phyloP scores from a whole-genome alignment of 2,113 vertebrate genomes.

The Catharus minimus region DNA sequence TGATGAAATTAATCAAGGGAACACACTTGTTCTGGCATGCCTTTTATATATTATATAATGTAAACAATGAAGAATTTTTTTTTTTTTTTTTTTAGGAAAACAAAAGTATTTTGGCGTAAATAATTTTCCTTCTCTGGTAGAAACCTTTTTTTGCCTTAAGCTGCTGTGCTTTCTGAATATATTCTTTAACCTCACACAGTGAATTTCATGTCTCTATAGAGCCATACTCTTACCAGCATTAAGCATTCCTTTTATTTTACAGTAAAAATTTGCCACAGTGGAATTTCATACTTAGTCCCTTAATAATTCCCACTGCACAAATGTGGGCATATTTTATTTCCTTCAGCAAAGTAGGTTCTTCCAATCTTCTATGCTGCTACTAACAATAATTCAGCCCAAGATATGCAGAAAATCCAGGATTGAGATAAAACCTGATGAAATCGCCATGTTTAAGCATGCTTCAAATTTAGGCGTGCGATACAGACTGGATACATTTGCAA shows the following conservation, averaged over 20 bases:
- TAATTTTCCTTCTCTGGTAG: not conserved
- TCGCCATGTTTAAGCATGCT: not conserved
- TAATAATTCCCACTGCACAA: not conserved
- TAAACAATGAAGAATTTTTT: not conserved
- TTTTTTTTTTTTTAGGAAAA: not conserved
- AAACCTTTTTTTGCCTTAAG: not conserved
- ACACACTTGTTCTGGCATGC: fast-evolving
- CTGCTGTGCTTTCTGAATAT: not conserved
- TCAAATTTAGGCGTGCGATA: not conserved
- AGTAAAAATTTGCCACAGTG: not conserved
- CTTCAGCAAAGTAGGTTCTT: not conserved
- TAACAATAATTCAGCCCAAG: not conserved
- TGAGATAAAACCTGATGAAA: not conserved
- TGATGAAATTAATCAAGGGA: not conserved
- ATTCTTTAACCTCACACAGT: not conserved
- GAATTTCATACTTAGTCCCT: not conserved
- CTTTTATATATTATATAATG: not conserved
- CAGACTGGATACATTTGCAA: not conserved
- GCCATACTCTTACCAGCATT: not conserved
- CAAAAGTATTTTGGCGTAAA: not conserved
- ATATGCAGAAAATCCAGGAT: not conserved
- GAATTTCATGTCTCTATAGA: slow-evolving; percentile 12
- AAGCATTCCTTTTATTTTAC: not conserved
- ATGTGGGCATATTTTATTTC: not conserved
- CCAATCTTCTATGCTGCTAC: not conserved